Base-by-base conservation (phyloP, 2,797 vertebrate genomes). In the Parambassis ranga region DNA sequence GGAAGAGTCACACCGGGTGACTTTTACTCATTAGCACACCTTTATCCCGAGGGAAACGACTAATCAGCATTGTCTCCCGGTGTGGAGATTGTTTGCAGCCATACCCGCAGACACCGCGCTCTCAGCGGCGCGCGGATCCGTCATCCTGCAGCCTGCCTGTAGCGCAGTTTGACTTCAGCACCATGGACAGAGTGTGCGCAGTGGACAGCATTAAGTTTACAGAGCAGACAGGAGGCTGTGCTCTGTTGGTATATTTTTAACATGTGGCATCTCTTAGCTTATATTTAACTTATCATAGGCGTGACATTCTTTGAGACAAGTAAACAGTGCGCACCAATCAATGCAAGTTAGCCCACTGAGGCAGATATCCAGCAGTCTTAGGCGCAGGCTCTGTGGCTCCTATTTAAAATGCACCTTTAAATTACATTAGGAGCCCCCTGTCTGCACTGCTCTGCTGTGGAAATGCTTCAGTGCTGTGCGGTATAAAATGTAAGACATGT, bases 121-220 rank as follows among this genome's bases (percentile, higher is more conserved):
- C 24, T 65, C 20, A 33, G 55, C 6, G 11, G 33, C 46, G 33
- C 51, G 36, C 35, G 31, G 46, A 15, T 15, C 22, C 10, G 50
- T 4, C 24, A 58, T 15, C 27, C 27, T 26, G 35, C 35, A 24
- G 32, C 19, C 30, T 31, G 24, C 14, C 7, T 14, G 13, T 0
- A 20, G 16, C 3, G 4, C 65, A 19, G 60, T 59, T 14, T 42
- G 64, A 19, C 33, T 86, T 86, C 86, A 87, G 88, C 52, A 88
- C 86, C 86, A 81, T 62, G 82, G 88, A 90, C 77, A 88, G 85
- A 72, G 79, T 24, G 70, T 5, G 11, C 15, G n/a, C 35, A 11
- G 11, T 6, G 20, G 11, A 11, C n/a, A 13, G 37, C 6, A 30
- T 8, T 16, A 2, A 7, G 28, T 7, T 23, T 11, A 2, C n/a